phyloP scores from a whole-genome alignment of 1,140 invertebrate genomes.

The Reticulitermes speratus region DNA sequence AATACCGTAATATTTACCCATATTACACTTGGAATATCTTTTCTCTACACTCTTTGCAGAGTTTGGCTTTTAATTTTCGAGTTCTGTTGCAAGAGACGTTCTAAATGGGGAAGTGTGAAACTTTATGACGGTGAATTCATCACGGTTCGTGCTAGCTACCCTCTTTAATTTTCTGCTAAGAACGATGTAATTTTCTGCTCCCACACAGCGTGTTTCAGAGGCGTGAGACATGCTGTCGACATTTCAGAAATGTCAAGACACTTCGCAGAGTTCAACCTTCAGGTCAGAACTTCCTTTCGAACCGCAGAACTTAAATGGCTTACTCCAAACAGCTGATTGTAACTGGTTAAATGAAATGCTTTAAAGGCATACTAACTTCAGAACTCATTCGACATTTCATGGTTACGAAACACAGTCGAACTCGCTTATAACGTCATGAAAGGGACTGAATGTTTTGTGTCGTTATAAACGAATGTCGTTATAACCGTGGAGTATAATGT shows the following conservation, averaged over 20 bases:
- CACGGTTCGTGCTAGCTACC: background rate
- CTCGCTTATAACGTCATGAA: too few relatives aligned
- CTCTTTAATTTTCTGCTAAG: background rate
- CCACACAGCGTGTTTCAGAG: background rate
- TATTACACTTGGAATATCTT: too few relatives aligned
- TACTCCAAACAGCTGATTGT: background rate
- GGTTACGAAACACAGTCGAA: too few relatives aligned
- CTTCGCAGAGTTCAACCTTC: background rate
- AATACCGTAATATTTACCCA: too few relatives aligned
- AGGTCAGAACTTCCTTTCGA: background rate
- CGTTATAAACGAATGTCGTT: too few relatives aligned
- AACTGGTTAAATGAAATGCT: background rate
- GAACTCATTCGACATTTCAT: background rate
- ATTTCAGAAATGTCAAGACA: background rate
- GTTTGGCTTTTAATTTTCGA: too few relatives aligned
- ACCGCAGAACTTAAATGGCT: background rate
- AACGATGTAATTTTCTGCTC: background rate
- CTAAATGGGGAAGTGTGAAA: background rate
- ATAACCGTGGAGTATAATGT: too few relatives aligned
- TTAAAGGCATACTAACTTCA: background rate
- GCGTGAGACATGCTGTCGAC: background rate
- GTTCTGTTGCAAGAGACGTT: background rate
- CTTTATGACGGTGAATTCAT: background rate
- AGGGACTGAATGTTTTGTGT: too few relatives aligned
- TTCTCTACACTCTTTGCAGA: too few relatives aligned